Base-by-base conservation (phyloP, 1,140 invertebrate species). In the Drosophila sucinea region DNA sequence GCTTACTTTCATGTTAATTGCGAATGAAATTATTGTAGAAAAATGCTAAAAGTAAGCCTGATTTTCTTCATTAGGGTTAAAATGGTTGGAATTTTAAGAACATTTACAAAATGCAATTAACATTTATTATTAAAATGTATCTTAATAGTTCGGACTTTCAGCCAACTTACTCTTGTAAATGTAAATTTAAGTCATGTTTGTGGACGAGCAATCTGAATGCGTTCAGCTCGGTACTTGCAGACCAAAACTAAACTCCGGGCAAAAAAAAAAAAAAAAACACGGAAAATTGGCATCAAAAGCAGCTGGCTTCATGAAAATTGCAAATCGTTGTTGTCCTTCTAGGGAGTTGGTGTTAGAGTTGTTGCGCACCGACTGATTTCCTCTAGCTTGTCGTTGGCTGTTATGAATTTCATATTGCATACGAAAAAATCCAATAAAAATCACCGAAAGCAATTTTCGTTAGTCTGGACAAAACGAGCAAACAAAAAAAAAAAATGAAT, bases 381-480 rank as follows among this genome's bases (percentile, higher is more conserved):
- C 67, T 75, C 64, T 82, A 47, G 70, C 56, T 68, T 68, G 71
- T 69, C 66, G 68, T 73, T 80, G 62, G 41, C 62, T 80, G 84
- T 86, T 89, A 87, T 87, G 83, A 87, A 87, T 87, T 87, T 87
- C 83, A 80, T 87, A 87, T 87, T 89, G 71, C 77, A 83, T 81
- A 73, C 76, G 76, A 80, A 86, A 86, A 51, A 87, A 87, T 89
- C 77, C 84, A 87, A 87, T 87, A 89, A 87, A 87, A 87, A 87
- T 87, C 79, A 83, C 84, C 80, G 79, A 87, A 87, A 89, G 83
- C 84, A 89, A 87, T 87, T 87, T 87, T 80, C 72, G 70, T 69
- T 73, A 51, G 77, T 30, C 44, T 44, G 35, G 35, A 51, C 75
- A 51, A 63, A 63, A 35, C 51, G 11, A 61, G 47, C 38, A 27